Conservation (phyloP, 2,113 vertebrate species). For the Hemicordylus capensis region DNA sequence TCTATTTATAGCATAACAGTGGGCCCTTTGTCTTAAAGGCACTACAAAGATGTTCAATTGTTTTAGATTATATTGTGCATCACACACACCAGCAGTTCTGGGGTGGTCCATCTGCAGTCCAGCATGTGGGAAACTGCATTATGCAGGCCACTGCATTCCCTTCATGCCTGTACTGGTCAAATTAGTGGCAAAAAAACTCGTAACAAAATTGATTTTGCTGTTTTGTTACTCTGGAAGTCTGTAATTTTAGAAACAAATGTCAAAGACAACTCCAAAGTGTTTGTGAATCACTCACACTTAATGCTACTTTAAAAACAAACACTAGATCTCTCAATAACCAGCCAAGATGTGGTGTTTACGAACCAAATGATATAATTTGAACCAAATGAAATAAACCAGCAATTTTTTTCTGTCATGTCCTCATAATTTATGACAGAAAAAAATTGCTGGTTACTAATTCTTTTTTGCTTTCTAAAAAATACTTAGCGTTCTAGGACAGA, state of each 20-base stretch:
- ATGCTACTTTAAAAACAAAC: not conserved
- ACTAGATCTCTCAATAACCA: not conserved
- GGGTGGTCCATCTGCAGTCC: not conserved
- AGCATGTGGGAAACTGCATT: not conserved
- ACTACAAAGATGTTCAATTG: too few species aligned
- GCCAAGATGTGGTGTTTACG: not conserved
- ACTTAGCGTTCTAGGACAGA: not conserved
- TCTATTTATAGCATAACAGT: not conserved
- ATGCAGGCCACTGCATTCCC: not conserved
- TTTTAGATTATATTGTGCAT: too few species aligned
- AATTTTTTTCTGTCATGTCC: too few species aligned
- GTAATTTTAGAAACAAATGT: not conserved
- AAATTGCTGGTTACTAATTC: not conserved
- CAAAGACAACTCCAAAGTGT: not conserved
- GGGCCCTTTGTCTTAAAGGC: not conserved
- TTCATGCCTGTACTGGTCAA: not conserved
- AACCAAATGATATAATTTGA: not conserved
- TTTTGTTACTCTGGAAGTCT: not conserved
- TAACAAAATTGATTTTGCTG: not conserved
- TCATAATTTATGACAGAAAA: not conserved
- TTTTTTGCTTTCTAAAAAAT: not conserved
- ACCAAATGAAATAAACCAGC: too few species aligned
- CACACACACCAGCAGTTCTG: not conserved
- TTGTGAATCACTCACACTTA: not conserved
- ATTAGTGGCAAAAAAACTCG: not conserved